A percentile compares a stretch with the other conserved stretches of the same genome.
Conservation (phyloP, 2,888 invertebrate genomes). For the Tetragonisca angustula region DNA sequence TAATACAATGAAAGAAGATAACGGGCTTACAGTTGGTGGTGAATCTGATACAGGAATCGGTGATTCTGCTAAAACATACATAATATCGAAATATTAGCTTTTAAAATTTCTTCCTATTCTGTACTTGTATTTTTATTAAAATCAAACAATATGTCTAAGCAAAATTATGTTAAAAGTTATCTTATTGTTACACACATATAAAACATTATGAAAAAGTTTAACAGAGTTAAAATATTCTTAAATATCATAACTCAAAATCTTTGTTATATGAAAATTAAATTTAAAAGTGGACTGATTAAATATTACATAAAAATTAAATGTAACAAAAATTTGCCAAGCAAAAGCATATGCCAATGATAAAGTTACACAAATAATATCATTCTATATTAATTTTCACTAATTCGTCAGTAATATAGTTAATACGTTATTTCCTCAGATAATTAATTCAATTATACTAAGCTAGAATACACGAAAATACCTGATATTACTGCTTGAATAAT, state of each 20-base stretch:
- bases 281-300: background rate
- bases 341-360: constrained; percentile 18
- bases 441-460: background rate
- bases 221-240: background rate
- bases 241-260: background rate
- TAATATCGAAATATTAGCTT: constrained; percentile 14
- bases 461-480: background rate
- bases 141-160: background rate
- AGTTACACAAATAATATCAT: background rate
- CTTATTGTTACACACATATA: background rate
- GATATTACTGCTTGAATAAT: background rate
- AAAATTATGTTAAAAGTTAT: background rate
- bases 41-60: constrained; percentile 88
- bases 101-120: background rate
- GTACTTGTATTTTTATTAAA: background rate
- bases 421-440: background rate
- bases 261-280: background rate
- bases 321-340: background rate
- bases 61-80: constrained; percentile 87
- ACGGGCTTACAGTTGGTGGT: constrained; percentile 86
- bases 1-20: constrained; percentile 90
- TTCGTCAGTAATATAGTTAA: background rate
- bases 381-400: background rate
- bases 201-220: background rate
- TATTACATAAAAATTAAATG: background rate